A percentile compares a stretch with the other conserved stretches of the same genome.
phyloP scores from a whole-genome alignment of 2,888 invertebrate species.

The Poecilobothrus nobilitatus region DNA sequence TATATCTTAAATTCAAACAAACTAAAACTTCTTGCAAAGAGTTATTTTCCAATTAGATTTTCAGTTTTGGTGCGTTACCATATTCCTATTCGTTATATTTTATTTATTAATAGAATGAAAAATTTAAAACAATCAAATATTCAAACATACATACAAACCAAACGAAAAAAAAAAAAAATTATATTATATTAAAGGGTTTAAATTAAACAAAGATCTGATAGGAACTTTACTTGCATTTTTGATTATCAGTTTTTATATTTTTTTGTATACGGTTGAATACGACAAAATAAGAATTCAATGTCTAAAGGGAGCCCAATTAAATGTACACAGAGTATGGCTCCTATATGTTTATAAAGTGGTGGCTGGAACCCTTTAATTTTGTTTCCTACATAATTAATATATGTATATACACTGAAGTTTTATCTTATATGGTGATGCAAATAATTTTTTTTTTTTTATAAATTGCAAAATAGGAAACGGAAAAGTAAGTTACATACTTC shows the following conservation, averaged over 20 bases:
- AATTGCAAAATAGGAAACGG: not conserved
- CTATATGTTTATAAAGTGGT: not conserved
- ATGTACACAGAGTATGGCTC: not conserved
- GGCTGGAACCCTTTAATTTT: not conserved
- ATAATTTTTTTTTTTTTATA: too few species aligned
- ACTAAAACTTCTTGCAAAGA: not conserved
- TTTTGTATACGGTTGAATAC: not conserved
- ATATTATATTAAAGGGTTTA: not conserved
- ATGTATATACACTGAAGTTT: too few species aligned
- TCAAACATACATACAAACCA: not conserved
- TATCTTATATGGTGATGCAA: not conserved
- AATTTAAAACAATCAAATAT: not conserved
- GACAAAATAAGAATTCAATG: not conserved
- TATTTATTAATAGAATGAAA: not conserved
- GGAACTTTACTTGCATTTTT: not conserved
- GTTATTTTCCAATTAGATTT: slow-evolving; percentile 1
- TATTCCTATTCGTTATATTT: not conserved
- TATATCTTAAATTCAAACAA: not conserved
- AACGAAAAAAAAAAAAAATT: too few species aligned
- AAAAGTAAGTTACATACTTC: not conserved
- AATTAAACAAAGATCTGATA: not conserved
- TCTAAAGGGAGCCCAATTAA: not conserved
- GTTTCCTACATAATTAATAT: not conserved
- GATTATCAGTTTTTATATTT: not conserved
- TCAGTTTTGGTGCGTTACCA: not conserved